Base-by-base conservation (phyloP, 2,888 invertebrate species). In the Antitype chi region DNA sequence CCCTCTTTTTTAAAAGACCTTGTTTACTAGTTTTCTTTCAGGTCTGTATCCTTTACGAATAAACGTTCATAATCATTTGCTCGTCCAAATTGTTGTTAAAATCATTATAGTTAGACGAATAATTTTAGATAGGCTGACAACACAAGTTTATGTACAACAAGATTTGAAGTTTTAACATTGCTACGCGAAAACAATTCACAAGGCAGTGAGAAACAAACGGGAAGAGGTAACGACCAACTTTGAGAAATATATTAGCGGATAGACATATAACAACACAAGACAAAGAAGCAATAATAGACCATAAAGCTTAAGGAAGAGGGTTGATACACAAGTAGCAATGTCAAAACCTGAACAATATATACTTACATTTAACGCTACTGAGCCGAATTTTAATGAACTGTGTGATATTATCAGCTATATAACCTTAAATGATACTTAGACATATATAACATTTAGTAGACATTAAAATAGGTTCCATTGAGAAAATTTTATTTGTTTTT, bases 361-460 rank as follows among this genome's bases (percentile, higher is more conserved):
- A 92, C 91, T 93, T 92, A 94, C 88, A 92, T 85, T 91, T 91
- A 92, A 92, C 88, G 88, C 94, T 95, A 96, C 94, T 93, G 95
- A 95, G 94, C 94, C 92, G 92, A 94, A 94, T 91, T 88, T 89
- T 90, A 92, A 90, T 94, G 92, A 93, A 92, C 91, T 90, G 92
- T 91, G 92, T 92, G 93, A 92, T 90, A 89, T 88, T 89, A 88
- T 88, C 90, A 92, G 90, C 92, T 94, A 93, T 91, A 91, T 92
- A 92, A 93, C 89, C 94, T 94, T 95, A 95, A 64, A 90, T 89
- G 86, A 92, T 94, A 94, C 95, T 95, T 96, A 95, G 94, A 96
- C 95, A 96, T 96, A 96, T 95, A 95, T 96, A 96, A 96, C 96
- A 96, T 96, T 96, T 93, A 96, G 94, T 95, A 95, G 95, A 96